phyloP scores from a whole-genome alignment of 2,888 invertebrate species.

The Drosophila mayaguana region DNA sequence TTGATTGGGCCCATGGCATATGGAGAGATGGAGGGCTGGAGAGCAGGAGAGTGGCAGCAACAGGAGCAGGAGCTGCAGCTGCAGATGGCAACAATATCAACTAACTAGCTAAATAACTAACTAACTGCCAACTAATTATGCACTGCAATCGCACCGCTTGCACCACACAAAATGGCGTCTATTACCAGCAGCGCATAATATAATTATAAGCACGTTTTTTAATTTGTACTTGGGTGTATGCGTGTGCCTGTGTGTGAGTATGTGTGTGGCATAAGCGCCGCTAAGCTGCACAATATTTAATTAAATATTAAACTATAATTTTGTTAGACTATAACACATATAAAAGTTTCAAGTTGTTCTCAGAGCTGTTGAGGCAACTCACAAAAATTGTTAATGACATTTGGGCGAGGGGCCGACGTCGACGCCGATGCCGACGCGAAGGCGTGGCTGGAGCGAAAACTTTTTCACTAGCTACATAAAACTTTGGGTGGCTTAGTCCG shows the following conservation, averaged over 20 bases:
- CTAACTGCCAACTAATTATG: conserved; percentile 56
- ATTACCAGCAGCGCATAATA: conserved; percentile 41
- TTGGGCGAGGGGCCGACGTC: conserved; percentile 29
- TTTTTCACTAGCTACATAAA: conserved; percentile 55
- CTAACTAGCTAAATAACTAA: conserved; percentile 22
- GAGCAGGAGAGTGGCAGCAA: neutral
- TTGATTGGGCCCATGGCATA: conserved; percentile 61
- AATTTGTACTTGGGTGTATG: neutral
- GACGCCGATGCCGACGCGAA: conserved; percentile 3
- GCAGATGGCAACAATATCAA: conserved; percentile 16
- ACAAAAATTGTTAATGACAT: conserved; percentile 74
- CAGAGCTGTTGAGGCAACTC: conserved; percentile 50
- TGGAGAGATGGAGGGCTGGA: no score
- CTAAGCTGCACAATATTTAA: conserved; percentile 70
- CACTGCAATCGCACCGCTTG: conserved; percentile 44
- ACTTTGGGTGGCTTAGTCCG: conserved; percentile 58
- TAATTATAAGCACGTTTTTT: conserved; percentile 53
- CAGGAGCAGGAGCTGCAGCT: conserved; percentile 5
- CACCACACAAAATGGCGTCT: conserved; percentile 40
- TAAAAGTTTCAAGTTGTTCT: conserved; percentile 68
- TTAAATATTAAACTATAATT: conserved; percentile 77
- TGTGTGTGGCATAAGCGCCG: conserved; percentile 38
- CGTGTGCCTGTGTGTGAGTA: neutral
- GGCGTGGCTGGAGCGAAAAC: conserved; percentile 32
- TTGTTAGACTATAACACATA: conserved; percentile 62